Base-by-base conservation (phyloP, 35 echinoderm and acorn worm genomes). In the Apostichopus parvimensis region DNA sequence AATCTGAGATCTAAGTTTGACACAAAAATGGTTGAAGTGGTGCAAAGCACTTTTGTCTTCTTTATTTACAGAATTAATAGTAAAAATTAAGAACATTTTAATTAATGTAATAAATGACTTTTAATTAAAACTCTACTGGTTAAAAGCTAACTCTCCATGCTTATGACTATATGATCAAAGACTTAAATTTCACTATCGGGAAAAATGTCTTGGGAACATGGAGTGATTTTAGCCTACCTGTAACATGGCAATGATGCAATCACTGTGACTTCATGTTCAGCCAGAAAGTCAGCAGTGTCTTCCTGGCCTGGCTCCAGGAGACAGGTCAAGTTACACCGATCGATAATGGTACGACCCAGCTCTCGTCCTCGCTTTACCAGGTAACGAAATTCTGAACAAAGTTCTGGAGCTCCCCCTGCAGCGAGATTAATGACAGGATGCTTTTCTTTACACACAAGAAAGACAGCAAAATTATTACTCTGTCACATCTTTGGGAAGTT, bases 271-370 rank as follows among this genome's bases (percentile, higher is more conserved):
- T 70, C 82, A 57, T 95, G 93, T 54, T 93, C 83, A 11, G 96
- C 96, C 60, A 98, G 79, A 57, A 98, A 98, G 58, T 98, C 92
- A 5, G 96, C 91, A 6, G 96, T 98, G 73, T 98, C 94, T 82
- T 98, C 96, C 73, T 98, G 96, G 13, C 96, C 96, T 54, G 96
- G 96, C 73, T 98, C 96, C 54, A 98, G 91, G 8, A 98, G 83
- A 20, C 90, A 88, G 4, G 96, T 98, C 4, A 95, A 85, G 77
- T 98, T 98, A 71, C 96, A 98, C n/a, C 96, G 61, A 73, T 98
- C 96, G 24, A 98, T 92, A 80, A 98, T 92, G 23, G 92, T 87
- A 9, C 92, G 89, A 71, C 96, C 96, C 56, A 98, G 80, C 23
- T 94, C 87, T 54, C 73, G 77, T 8, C 94, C 94, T 59, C 70